These are phyloP conservation scores for Catonia carolina DNA, from an alignment of 2,888 invertebrate species.

Conservation along the genomic window DNA sequence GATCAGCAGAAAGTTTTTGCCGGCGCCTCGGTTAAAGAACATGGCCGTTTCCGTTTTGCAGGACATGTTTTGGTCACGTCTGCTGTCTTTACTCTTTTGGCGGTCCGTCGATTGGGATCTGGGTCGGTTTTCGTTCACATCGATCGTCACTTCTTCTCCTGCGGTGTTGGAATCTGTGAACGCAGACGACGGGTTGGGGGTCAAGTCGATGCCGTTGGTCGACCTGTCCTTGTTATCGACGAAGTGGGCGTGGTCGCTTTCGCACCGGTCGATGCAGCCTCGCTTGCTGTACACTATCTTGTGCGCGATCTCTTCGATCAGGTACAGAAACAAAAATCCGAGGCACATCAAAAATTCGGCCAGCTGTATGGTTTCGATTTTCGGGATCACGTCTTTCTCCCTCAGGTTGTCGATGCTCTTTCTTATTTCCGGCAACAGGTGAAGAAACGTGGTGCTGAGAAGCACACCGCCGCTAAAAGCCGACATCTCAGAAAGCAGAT, in stretches of 20 bases:
- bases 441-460: constrained; percentile 56
- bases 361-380: constrained; percentile 24
- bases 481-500: neutral
- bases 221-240: neutral
- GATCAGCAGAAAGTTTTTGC: constrained; percentile 41
- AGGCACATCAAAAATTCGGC: constrained; percentile 36
- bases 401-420: constrained; percentile 48
- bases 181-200: neutral
- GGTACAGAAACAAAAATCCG: constrained; percentile 56
- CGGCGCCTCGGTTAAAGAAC: constrained; percentile 18
- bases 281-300: constrained; percentile 26
- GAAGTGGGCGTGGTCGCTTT: neutral
- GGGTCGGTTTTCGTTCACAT: neutral
- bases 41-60: constrained; percentile 18
- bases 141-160: too few relatives aligned
- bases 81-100: neutral
- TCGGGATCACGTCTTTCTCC: constrained; percentile 41
- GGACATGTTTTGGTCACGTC: constrained; percentile 6
- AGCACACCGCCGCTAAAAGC: constrained; percentile 59
- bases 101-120: neutral
- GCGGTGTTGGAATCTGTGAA: too few relatives aligned
- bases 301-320: constrained; percentile 56
- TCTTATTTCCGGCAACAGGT: constrained; percentile 57
- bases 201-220: neutral
- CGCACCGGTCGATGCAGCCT: neutral